phyloP scores from a whole-genome alignment of 2,797 vertebrate genomes.

The Nannoperca australis region DNA sequence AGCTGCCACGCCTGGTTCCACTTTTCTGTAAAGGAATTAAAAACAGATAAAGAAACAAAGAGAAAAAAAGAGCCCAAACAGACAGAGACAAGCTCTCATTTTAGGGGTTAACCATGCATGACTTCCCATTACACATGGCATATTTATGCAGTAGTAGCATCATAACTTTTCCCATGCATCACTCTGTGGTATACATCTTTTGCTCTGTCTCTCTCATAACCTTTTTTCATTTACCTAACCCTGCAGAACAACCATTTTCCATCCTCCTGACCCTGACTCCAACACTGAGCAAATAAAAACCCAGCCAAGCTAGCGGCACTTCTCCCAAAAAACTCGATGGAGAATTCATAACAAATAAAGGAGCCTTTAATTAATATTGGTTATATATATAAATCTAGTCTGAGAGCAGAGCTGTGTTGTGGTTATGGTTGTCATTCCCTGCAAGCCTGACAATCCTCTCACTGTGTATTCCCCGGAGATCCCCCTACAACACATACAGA shows the following conservation, averaged over 20 bases:
- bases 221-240: slow-evolving; percentile 72
- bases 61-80: slow-evolving; percentile 20
- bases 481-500: slow-evolving; percentile 51
- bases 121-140: slow-evolving; percentile 30
- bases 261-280: slow-evolving; percentile 54
- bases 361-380: slow-evolving; percentile 76
- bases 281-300: slow-evolving; percentile 62
- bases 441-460: slow-evolving; percentile 61
- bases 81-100: slow-evolving; percentile 11
- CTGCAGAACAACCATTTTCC: slow-evolving; percentile 60
- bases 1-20: slow-evolving; percentile 47
- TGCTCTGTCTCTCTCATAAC: slow-evolving; percentile 66
- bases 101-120: slow-evolving; percentile 46
- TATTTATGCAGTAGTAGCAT: slow-evolving; percentile 47
- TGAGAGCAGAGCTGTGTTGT: slow-evolving; percentile 68
- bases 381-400: slow-evolving; percentile 69
- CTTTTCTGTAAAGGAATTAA: slow-evolving; percentile 62
- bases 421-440: slow-evolving; percentile 71
- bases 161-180: slow-evolving; percentile 50
- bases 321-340: slow-evolving; percentile 49
- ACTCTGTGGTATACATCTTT: slow-evolving; percentile 38
- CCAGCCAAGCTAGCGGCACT: slow-evolving; percentile 13
- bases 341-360: slow-evolving; percentile 72
- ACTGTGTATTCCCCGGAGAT: slow-evolving; percentile 57
- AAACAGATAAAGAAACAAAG: slow-evolving; percentile 52